Evolutionary conservation across 2,797 vertebrate genomes (phyloP), one percentile per base, ranked within the genome.

Genomic region (Chaetophractus vellerosus): DNA sequence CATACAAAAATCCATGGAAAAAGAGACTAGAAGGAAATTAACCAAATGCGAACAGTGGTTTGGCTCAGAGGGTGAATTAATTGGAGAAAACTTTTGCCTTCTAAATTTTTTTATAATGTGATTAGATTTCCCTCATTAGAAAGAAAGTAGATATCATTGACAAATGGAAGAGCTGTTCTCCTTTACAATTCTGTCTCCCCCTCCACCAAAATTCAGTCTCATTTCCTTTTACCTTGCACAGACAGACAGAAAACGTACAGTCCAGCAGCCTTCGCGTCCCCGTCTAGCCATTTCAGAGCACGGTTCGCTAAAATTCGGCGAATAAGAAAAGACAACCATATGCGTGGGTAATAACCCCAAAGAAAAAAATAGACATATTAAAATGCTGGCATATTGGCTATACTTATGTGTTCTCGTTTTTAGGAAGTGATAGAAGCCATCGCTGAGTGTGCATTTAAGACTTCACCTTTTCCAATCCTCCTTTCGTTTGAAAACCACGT

Each of bases 401-500:
- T 63, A 31, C 50, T 0, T 90, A 11, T 48, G 3, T 96, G 16
- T 98, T 98, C 97, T 97, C 21, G 5, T 96, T 96, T 97, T 94
- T 80, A 99, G 99, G 99, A 99, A 98, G 99, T 99, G 78, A 99
- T 99, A 94, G 99, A 99, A 98, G 99, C 99, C 16, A 99, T 99
- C 52, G 99, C 99, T 61, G 99, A 99, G 90, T 99, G 99, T 95
- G 99, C 99, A 52, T 99, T 99, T 98, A 99, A 99, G 99, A 99
- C 99, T 18, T 99, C 99, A 0, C 99, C 99, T 45, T 99, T 99
- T 89, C 99, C 99, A 7, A 95, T 99, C 96, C 99, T 99, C 94
- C 98, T 99, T 95, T 99, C 99, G 21, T 99, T 99, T 97, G 99
- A 99, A 98, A 99, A 99, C 98, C 99, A 99, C 0, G 99, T 99